Base-by-base conservation (phyloP, 2,113 vertebrate species). In the Dissostichus mawsoni region DNA sequence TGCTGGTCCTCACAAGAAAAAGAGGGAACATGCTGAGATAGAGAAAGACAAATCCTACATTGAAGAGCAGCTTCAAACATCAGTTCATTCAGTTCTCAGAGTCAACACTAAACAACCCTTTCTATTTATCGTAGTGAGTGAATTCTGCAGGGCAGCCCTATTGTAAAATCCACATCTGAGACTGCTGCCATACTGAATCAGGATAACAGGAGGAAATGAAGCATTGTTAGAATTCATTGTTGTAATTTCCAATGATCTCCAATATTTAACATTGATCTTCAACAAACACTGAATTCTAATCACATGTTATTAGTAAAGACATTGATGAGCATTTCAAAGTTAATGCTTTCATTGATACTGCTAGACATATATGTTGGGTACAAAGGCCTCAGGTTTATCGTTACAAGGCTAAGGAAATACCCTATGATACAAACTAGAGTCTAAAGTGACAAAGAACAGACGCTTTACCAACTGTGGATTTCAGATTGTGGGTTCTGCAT, bases 181-280 rank as follows among this genome's bases (percentile, higher is more conserved):
- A 57, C 51, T 18, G 44, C 57, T 58, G 80, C 16, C 1, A n/a
- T 6, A 29, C 18, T 63, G 71, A 76, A 5, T 58, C 75, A 84
- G 69, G 80, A 72, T 36, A 82, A 48, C 59, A n/a, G 8, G 33
- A 53, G 65, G 59, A 62, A 74, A 77, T 69, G 56, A 56, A 51
- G 16, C 36, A 79, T 62, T 82, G 85, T 82, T 76, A 50, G 55
- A 47, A 63, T 2, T 20, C 57, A 18, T 1, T 50, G 55, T 67
- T 66, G 68, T 16, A 41, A 62, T 77, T 82, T 81, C 69, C 70
- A 18, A 45, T 14, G 11, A 51, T 83, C 76, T 56, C 75, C 29
- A 41, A 56, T 20, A 58, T 71, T 33, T 52, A 65, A 41, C 36
- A 41, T 41, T 41, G 36, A 41, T 41, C 36, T 41, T 41, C 36